phyloP scores from a whole-genome alignment of 92 coral and sea anemone genomes.

The Heteractis magnifica region DNA sequence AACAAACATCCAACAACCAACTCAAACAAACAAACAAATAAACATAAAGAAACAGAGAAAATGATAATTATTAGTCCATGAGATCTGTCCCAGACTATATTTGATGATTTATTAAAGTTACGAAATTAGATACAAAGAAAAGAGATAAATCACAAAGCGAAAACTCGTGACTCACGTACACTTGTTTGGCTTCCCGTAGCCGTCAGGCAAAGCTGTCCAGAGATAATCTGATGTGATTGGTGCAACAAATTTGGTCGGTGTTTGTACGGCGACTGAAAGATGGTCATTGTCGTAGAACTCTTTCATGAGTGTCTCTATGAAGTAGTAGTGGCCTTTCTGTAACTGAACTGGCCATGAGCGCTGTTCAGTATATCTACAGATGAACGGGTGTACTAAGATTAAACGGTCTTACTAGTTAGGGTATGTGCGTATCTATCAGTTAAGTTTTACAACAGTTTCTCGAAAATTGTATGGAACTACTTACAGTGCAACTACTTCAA shows the following conservation, averaged over 20 bases:
- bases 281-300: constrained; percentile 62
- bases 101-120: too few species aligned
- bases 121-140: too few species aligned
- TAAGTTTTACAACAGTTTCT: too few species aligned
- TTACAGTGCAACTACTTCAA: too few species aligned
- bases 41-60: not conserved
- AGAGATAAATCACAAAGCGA: too few species aligned
- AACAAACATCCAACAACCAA: not conserved
- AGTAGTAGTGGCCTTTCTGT: constrained; percentile 57
- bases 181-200: not conserved
- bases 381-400: not conserved
- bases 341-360: constrained; percentile 52
- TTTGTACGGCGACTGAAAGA: constrained; percentile 58
- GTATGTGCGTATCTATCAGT: not conserved
- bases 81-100: too few species aligned
- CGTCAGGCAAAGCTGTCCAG: constrained; percentile 41
- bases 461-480: too few species aligned
- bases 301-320: constrained; percentile 69
- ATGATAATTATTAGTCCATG: not conserved
- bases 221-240: constrained; percentile 67
- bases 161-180: not conserved
- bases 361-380: constrained; percentile 50
- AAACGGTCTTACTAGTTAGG: not conserved
- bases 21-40: not conserved
- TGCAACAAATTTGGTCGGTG: constrained; percentile 49